Base-by-base conservation (phyloP, 1,140 invertebrate genomes). In the Pseudomyrmex dendroicus region DNA sequence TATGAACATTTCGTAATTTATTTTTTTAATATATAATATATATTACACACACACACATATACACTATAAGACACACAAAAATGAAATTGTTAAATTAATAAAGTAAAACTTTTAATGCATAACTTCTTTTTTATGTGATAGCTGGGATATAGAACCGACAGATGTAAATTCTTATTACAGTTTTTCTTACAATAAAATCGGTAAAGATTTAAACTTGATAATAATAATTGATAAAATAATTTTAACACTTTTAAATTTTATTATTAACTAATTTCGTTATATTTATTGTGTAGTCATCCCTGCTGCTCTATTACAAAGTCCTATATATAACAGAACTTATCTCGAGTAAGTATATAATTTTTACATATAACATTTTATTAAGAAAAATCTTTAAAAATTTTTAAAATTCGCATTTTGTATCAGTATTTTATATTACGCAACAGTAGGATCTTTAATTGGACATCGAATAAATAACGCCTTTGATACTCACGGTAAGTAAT, bases 261-360 rank as follows among this genome's bases (percentile, higher is more conserved):
- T 68, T 68, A 2, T 66, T 46, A 64, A 46, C n/a, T 64, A 1
- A 15, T 52, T 68, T 68, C 48, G 8, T 5, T 50, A 12, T 2
- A 9, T 50, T 50, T 50, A 1, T 15, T 25, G 25, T 68, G n/a
- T 68, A 68, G 67, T 68, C 52, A 68, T 68, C 17, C 17, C 67
- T 68, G 67, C 48, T 35, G 67, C 48, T 0, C 22, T 68, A 54
- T 22, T 48, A 35, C 67, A 68, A 68, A 25, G 25, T 68, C 67
- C 67, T 5, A 4, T 68, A 12, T 68, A 68, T 0, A 17, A 25
- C 15, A n/a, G 10, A 68, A 25, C 22, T 52, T 48, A 15, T 54
- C 67, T 22, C 10, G 8, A 17, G 67, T 68, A 52, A 68, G 67
- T 68, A 68, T 25, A 54, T 15, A 50, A 15, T 68, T 9, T 0